Percentiles rank a stretch among this genome's conserved stretches.
Conservation (phyloP, 2,113 vertebrate genomes). For the Zeus faber region DNA sequence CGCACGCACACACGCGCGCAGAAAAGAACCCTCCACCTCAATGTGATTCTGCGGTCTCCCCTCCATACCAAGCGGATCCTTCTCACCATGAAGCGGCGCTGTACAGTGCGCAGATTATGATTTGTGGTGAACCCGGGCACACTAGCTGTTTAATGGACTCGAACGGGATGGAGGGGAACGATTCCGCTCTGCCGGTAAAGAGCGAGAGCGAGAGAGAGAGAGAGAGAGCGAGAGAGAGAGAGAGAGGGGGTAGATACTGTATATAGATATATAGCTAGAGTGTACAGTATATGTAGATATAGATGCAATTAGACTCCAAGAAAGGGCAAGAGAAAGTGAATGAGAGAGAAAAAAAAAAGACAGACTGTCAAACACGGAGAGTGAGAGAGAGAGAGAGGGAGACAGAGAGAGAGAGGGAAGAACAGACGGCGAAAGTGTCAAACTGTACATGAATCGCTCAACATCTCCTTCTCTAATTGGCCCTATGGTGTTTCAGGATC, state of each 20-base stretch:
- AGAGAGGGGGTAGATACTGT: constrained; percentile 15
- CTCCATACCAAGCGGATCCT: constrained; percentile 24
- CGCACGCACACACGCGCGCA: not conserved
- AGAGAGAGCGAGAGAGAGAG: constrained; percentile 1
- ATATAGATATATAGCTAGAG: too few relatives aligned
- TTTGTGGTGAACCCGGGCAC: constrained; percentile 51
- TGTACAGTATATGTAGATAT: not conserved
- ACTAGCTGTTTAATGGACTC: constrained; percentile 62
- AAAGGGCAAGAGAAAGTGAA: not conserved
- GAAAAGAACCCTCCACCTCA: not conserved
- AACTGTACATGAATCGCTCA: not conserved
- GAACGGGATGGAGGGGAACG: constrained; percentile 55
- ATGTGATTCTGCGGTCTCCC: constrained; percentile 14
- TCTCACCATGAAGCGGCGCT: not conserved
- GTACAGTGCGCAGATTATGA: constrained; percentile 53
- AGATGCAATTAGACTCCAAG: not conserved
- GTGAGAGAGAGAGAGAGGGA: not conserved
- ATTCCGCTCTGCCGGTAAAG: constrained; percentile 40
- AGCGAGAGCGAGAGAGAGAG: constrained; percentile 7
- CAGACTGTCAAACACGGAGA: not conserved
- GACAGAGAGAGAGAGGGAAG: not conserved
- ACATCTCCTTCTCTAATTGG: not conserved
- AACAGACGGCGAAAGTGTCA: not conserved
- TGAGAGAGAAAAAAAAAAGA: not conserved
- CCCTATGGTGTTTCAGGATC: not conserved